A percentile compares a stretch with the other conserved stretches of the same genome.
Evolutionary conservation across 2,888 invertebrate species (phyloP).

Genomic region (Harpagoxenus sublaevis): DNA sequence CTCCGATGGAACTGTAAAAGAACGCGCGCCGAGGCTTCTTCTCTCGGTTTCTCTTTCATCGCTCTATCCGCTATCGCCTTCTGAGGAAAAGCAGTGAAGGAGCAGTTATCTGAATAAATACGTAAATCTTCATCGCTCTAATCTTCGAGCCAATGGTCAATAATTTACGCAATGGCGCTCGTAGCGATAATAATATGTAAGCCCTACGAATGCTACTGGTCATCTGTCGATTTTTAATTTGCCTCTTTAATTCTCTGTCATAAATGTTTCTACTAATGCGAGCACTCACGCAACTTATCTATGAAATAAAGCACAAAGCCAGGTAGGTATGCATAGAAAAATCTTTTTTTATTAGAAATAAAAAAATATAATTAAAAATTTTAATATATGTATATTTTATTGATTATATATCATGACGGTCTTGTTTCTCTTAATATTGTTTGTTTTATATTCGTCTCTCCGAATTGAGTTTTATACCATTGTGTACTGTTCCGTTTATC

Average conservation of each 20-base stretch:
- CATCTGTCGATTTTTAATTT: not conserved
- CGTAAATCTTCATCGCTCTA: slow-evolving; percentile 35
- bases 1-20: slow-evolving; percentile 50
- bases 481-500: not conserved
- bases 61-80: slow-evolving; percentile 39
- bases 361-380: not conserved
- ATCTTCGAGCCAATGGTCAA: slow-evolving; percentile 15
- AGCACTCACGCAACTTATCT: not conserved
- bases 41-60: slow-evolving; percentile 35
- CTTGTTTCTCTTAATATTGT: not conserved
- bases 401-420: too few relatives aligned
- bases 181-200: not conserved
- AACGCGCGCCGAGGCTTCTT: not conserved
- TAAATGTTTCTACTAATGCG: not conserved
- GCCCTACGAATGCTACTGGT: not conserved
- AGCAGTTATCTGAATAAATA: slow-evolving; percentile 33
- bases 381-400: not conserved
- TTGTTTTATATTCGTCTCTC: not conserved
- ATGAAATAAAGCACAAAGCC: not conserved
- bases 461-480: not conserved
- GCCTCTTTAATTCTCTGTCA: not conserved
- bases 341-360: not conserved
- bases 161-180: slow-evolving; percentile 7
- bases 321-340: not conserved
- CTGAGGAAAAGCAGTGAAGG: slow-evolving; percentile 14